Evolutionary conservation across 2,888 invertebrate genomes (phyloP), one percentile per base, ranked within the genome.

Genomic region (Lacanobia oleracea): DNA sequence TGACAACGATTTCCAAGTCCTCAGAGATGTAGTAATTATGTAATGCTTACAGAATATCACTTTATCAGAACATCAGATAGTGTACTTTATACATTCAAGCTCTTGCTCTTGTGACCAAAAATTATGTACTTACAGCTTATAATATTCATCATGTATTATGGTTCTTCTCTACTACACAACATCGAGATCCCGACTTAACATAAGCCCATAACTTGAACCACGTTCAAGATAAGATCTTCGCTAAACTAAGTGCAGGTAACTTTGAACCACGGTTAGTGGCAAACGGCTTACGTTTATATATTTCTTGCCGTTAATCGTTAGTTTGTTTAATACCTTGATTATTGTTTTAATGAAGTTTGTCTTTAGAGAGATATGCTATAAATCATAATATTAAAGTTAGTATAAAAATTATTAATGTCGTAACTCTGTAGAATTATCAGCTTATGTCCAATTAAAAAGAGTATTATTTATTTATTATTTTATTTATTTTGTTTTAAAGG

Each of bases 171-270:
- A 0, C 18, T 4, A 7, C 16, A 23, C 10, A 54, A 21, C 3
- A n/a, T 33, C 33, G 7, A 63, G 12, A 51, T 53, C 10, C 1
- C n/a, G 37, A 16, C 40, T 33, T 56, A 33, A 53, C 57, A 18
- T 57, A 74, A 74, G 81, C 72, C 67, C 67, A 18, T 85, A 53
- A 84, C 86, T 91, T 92, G 79, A 33, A 76, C 91, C 90, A 83
- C 61, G 69, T 53, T 63, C 60, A 68, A 88, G 93, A 93, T 93
- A 92, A 90, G 88, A 93, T 93, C 92, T 89, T 82, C 74, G 86
- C 86, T 88, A 88, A 93, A 91, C 91, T 88, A 92, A 91, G 89
- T 89, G 88, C 91, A 93, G 93, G 92, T 92, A 81, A 91, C 82
- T 81, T 77, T 83, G 82, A 89, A 88, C 85, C 84, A 71, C 83